phyloP scores from a whole-genome alignment of 2,888 invertebrate species.

The Molanna angustata region DNA sequence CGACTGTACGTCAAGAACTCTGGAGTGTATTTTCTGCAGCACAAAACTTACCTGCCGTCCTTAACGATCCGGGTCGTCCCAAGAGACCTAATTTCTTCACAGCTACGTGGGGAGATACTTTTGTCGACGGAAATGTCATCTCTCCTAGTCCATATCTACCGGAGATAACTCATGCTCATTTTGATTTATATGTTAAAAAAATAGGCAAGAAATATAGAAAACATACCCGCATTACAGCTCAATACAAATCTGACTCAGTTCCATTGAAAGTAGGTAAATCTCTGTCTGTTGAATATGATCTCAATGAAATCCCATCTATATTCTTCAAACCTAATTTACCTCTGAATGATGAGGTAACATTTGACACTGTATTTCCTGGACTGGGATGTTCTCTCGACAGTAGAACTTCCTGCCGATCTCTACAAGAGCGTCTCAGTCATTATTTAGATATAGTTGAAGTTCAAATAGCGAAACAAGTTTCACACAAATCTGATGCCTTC shows the following conservation, averaged over 20 bases:
- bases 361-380: conserved; percentile 80
- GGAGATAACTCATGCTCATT: conserved; percentile 78
- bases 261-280: conserved; percentile 31
- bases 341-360: conserved; percentile 76
- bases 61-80: conserved; percentile 91
- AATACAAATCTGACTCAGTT: conserved; percentile 46
- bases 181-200: conserved; percentile 83
- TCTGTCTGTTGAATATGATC: conserved; percentile 41
- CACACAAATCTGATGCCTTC: conserved; percentile 94
- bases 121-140: conserved; percentile 79
- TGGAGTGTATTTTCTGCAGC: conserved; percentile 91
- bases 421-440: conserved; percentile 90
- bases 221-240: conserved; percentile 53
- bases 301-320: conserved; percentile 77
- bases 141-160: conserved; percentile 78
- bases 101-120: conserved; percentile 96
- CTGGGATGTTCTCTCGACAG: conserved; percentile 52
- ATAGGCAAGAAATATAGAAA: conserved; percentile 65
- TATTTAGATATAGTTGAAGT: conserved; percentile 95
- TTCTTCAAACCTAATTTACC: conserved; percentile 79
- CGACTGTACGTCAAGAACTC: conserved; percentile 48
- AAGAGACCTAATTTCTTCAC: conserved; percentile 93
- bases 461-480: conserved; percentile 88
- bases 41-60: conserved; percentile 92
- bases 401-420: conserved; percentile 63